Evolutionary conservation across 2,888 invertebrate genomes (phyloP).

Genomic region (Caenorhabditis sp.): DNA sequence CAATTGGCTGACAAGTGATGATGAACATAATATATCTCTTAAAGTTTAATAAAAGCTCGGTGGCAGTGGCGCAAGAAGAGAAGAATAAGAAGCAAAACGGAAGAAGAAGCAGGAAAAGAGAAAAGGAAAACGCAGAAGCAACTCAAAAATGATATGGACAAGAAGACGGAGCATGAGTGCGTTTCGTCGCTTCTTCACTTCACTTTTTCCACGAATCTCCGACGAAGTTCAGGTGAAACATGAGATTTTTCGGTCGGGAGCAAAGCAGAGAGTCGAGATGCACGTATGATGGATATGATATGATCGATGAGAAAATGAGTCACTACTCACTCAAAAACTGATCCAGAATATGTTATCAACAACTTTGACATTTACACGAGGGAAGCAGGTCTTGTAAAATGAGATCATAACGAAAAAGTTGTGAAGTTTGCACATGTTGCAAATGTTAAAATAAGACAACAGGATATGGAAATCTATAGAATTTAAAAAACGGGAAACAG

Average conservation of each 20-base stretch:
- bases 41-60: constrained; percentile 43
- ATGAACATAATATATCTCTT: constrained; percentile 53
- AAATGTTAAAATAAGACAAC: too few relatives aligned
- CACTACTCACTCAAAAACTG: constrained; percentile 20
- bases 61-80: constrained; percentile 27
- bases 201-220: constrained; percentile 39
- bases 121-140: constrained; percentile 9
- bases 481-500: too few relatives aligned
- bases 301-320: constrained; percentile 44
- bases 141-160: constrained; percentile 46
- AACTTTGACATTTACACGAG: constrained; percentile 11
- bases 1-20: constrained; percentile 31
- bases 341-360: constrained; percentile 5
- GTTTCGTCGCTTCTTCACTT: constrained; percentile 34
- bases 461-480: too few relatives aligned
- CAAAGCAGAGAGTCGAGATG: constrained; percentile 49
- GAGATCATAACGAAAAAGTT: too few relatives aligned
- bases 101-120: constrained; percentile 3
- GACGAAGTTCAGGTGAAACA: constrained; percentile 55
- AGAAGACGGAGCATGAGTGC: constrained; percentile 24
- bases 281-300: constrained; percentile 41
- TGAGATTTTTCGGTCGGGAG: constrained; percentile 46
- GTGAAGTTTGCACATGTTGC: neutral
- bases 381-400: too few relatives aligned
- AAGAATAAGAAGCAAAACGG: constrained; percentile 11